Evolutionary conservation across 2,888 invertebrate genomes (phyloP).

Genomic region (Ptycholaimellus sp.): DNA sequence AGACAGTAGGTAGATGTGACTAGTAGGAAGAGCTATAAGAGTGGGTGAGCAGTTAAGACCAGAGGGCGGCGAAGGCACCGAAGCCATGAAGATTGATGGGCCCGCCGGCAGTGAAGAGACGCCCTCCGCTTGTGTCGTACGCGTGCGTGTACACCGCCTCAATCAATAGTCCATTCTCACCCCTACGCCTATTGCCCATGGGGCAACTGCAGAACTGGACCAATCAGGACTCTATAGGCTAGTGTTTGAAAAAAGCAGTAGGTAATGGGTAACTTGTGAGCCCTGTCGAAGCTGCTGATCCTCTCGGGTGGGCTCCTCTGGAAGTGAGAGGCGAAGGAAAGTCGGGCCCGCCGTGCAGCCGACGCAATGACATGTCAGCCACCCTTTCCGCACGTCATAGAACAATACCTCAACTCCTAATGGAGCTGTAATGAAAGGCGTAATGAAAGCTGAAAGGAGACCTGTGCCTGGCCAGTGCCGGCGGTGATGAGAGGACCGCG

Average conservation of each 20-base stretch:
- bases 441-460: too few species aligned
- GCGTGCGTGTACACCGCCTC: slow-evolving; percentile 78
- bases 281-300: too few species aligned
- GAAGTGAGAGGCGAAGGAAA: too few species aligned
- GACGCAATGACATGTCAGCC: too few species aligned
- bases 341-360: too few species aligned
- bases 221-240: too few species aligned
- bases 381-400: slow-evolving; percentile 72
- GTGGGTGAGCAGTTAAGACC: slow-evolving; percentile 32
- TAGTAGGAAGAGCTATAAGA: too few species aligned
- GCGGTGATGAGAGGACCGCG: slow-evolving; percentile 67
- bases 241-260: too few species aligned
- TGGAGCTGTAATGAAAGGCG: too few species aligned
- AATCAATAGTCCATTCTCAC: background rate
- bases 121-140: slow-evolving; percentile 68
- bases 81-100: slow-evolving; percentile 68
- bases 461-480: slow-evolving; percentile 71
- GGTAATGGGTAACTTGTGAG: slow-evolving; percentile 65
- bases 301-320: too few species aligned
- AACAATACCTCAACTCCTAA: slow-evolving; percentile 73
- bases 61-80: slow-evolving; percentile 79
- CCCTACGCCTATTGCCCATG: background rate
- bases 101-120: slow-evolving; percentile 78
- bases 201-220: slow-evolving; percentile 40
- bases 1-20: too few species aligned